phyloP scores from a whole-genome alignment of 2,113 vertebrate genomes.

The Seriola quinqueradiata region DNA sequence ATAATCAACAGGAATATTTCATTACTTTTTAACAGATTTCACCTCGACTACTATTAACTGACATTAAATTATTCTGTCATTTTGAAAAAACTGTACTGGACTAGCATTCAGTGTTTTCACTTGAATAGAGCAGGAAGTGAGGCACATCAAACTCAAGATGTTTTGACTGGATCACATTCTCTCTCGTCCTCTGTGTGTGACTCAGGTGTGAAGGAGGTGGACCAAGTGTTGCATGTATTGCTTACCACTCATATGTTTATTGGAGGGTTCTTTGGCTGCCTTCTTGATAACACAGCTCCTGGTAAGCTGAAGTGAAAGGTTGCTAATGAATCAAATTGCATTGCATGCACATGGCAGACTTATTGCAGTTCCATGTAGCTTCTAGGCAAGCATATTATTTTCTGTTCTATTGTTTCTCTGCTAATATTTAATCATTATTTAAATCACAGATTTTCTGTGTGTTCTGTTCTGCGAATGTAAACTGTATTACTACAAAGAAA shows the following conservation, averaged over 20 bases:
- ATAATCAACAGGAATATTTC: neutral
- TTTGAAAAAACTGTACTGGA: neutral
- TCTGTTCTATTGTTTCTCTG: too few species aligned
- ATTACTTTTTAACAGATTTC: too few species aligned
- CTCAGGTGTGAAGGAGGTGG: conserved; percentile 89
- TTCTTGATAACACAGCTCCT: conserved; percentile 95
- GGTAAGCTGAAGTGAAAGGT: conserved; percentile 79
- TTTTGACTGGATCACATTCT: neutral
- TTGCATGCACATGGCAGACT: too few species aligned
- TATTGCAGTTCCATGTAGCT: neutral
- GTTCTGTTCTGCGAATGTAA: neutral
- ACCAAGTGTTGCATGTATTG: conserved; percentile 91
- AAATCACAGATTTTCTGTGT: neutral
- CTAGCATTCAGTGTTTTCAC: neutral
- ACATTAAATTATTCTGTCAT: neutral
- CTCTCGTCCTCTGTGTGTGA: neutral
- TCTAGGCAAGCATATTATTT: neutral
- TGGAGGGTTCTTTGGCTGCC: conserved; percentile 91
- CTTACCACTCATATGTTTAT: conserved; percentile 96
- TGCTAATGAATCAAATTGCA: conserved; percentile 1
- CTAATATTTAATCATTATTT: neutral
- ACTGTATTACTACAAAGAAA: neutral
- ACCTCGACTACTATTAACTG: too few species aligned
- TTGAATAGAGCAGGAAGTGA: neutral
- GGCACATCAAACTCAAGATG: neutral